Evolutionary conservation across 92 coral and sea anemone genomes (phyloP).

Genomic region (Palythoa caribaeorum): DNA sequence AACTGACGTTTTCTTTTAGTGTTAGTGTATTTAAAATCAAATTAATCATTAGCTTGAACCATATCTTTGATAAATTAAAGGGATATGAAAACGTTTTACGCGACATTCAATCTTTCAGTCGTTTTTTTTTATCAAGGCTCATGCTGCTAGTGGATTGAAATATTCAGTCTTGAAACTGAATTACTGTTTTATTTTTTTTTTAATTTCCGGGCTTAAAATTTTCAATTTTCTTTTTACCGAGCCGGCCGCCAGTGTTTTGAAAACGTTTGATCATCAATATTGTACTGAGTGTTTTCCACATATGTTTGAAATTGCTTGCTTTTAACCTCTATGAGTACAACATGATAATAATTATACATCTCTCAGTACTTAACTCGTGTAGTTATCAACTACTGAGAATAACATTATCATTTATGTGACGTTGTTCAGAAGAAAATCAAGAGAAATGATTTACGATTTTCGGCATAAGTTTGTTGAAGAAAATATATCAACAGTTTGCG

Average conservation of each 20-base stretch:
- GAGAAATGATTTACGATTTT: no score
- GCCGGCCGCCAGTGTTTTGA: conserved; percentile 4
- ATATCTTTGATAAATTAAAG: neutral
- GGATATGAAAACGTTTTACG: neutral
- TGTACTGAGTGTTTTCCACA: neutral
- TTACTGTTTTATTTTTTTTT: neutral
- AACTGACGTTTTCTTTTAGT: neutral
- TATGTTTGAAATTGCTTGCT: neutral
- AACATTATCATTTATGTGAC: no score
- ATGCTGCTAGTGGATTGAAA: neutral
- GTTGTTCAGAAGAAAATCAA: no score
- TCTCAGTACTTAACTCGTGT: neutral
- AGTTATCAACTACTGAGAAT: no score
- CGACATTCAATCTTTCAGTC: neutral
- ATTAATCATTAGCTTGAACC: conserved; percentile 23
- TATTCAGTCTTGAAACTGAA: no score
- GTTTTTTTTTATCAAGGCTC: neutral
- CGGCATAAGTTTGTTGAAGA: no score
- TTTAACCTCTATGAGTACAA: neutral
- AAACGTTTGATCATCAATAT: neutral
- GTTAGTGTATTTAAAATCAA: conserved; percentile 38
- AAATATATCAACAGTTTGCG: no score
- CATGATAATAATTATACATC: neutral
- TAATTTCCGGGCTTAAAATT: conserved; percentile 39
- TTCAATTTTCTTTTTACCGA: conserved; percentile 12